Conservation (phyloP, 2,888 invertebrate genomes). For the Tuberolachnus salignus region DNA sequence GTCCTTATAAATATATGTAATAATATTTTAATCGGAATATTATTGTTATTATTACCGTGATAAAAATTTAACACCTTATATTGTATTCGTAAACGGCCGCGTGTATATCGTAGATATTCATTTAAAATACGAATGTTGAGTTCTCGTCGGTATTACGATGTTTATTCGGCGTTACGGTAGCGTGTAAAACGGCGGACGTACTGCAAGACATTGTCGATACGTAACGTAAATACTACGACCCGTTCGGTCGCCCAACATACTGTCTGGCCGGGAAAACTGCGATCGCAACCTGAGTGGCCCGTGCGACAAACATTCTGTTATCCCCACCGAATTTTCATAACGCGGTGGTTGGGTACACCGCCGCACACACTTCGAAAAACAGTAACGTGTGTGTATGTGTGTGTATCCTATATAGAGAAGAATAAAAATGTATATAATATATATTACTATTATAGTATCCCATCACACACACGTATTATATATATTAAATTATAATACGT, state of each 20-base stretch:
- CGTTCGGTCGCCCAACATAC: constrained; percentile 46
- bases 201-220: constrained; percentile 25
- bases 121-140: neutral
- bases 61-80: too few species aligned
- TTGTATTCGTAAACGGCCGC: too few species aligned
- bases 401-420: too few species aligned
- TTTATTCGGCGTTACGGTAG: neutral
- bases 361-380: neutral
- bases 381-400: too few species aligned
- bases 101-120: neutral
- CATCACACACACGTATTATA: neutral
- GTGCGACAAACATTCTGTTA: constrained; percentile 45
- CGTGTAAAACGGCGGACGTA: constrained; percentile 1
- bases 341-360: neutral
- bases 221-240: constrained; percentile 37
- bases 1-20: too few species aligned
- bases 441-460: neutral
- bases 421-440: neutral
- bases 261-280: constrained; percentile 34
- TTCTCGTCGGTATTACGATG: neutral
- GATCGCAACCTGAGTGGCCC: constrained; percentile 34
- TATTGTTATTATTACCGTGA: too few species aligned
- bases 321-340: constrained; percentile 51
- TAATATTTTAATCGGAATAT: too few species aligned
- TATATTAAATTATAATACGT: too few species aligned